Evolutionary conservation across 1,140 invertebrate genomes (phyloP).

Genomic region (Diuraphis noxia): DNA sequence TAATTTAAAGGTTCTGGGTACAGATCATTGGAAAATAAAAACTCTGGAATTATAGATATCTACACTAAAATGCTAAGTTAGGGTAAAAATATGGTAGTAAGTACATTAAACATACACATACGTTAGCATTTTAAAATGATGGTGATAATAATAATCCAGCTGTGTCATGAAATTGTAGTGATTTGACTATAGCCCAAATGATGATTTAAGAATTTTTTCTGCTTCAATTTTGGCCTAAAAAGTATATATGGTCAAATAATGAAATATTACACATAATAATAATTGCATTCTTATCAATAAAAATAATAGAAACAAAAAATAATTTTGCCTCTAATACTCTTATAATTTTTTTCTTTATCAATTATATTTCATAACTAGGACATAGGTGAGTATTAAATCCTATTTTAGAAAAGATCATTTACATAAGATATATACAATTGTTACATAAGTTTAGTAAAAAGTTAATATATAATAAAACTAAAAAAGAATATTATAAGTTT

Average conservation of each 20-base stretch:
- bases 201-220: constrained; percentile 44
- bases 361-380: background rate
- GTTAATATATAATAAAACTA: no score
- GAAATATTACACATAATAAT: background rate
- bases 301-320: background rate
- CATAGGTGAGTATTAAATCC: background rate
- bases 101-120: background rate
- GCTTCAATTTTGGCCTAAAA: constrained; percentile 51
- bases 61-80: background rate
- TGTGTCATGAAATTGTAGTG: background rate
- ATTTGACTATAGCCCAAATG: background rate
- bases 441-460: no score
- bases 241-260: background rate
- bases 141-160: background rate
- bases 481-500: no score
- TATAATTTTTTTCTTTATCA: background rate
- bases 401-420: background rate
- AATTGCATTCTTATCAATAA: background rate
- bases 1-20: background rate
- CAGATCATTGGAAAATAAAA: background rate
- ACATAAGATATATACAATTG: no score
- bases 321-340: background rate
- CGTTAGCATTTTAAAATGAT: background rate
- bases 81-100: background rate
- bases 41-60: background rate